phyloP scores from a whole-genome alignment of 2,113 vertebrate genomes.

The Narcine bancroftii region DNA sequence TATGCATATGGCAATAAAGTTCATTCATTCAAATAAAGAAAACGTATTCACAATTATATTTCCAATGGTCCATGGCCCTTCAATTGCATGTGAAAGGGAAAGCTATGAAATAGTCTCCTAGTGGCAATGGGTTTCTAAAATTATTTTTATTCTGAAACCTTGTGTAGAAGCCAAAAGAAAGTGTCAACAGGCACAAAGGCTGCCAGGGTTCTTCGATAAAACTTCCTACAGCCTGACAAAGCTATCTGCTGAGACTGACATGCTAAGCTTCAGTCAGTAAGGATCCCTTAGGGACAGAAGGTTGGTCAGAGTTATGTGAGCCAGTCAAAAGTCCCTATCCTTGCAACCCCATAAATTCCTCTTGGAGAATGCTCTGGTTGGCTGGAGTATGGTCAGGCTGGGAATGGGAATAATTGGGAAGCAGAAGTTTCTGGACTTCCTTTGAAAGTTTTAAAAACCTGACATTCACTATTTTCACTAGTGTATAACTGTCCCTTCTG shows the following conservation, averaged over 20 bases:
- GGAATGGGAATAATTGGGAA: too few relatives aligned
- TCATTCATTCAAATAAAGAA: too few relatives aligned
- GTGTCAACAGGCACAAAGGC: neutral
- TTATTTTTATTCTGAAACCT: neutral
- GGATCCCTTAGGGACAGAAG: neutral
- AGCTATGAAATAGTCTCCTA: neutral
- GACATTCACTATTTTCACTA: neutral
- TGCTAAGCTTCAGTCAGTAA: neutral
- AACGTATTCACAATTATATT: neutral
- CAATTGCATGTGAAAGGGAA: neutral
- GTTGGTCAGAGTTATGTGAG: neutral
- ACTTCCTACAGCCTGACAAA: neutral
- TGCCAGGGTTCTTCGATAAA: neutral
- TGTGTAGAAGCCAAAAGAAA: neutral
- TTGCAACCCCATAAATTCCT: neutral
- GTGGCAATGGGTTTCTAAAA: neutral
- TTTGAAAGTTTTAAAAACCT: too few relatives aligned
- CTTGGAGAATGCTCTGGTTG: neutral
- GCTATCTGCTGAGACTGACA: neutral
- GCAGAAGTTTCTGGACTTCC: too few relatives aligned
- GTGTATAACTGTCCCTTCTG: neutral
- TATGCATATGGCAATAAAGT: too few relatives aligned
- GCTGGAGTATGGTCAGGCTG: too few relatives aligned
- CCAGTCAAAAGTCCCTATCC: neutral
- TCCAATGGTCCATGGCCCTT: neutral